These are phyloP conservation scores for Pardosa pseudoannulata DNA, from an alignment of 2,888 invertebrate genomes.

Conservation along the genomic window DNA sequence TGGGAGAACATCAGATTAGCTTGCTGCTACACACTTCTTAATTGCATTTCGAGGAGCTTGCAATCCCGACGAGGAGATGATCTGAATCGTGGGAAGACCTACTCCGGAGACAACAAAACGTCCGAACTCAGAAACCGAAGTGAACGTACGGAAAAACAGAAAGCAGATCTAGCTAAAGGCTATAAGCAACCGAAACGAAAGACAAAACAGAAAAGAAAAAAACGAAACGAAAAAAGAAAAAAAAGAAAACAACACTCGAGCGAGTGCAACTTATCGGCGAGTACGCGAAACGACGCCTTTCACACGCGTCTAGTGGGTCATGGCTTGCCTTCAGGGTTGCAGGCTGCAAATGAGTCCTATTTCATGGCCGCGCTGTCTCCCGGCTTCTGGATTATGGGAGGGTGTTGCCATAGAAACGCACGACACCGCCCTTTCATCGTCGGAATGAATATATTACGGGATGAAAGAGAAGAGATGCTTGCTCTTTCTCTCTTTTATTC, in stretches of 20 bases:
- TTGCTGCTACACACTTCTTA: too few species aligned
- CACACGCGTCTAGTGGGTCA: constrained; percentile 56
- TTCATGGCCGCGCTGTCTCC: constrained; percentile 37
- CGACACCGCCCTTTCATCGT: constrained; percentile 40
- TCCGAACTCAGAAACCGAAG: too few species aligned
- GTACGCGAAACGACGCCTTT: constrained; percentile 48
- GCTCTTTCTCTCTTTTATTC: constrained; percentile 8
- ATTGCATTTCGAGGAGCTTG: too few species aligned
- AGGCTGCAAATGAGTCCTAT: constrained; percentile 26
- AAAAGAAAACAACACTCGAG: background rate
- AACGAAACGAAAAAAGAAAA: constrained; percentile 13
- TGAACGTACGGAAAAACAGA: background rate
- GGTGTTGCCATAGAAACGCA: constrained; percentile 59
- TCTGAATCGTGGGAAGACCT: too few species aligned
- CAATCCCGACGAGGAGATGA: too few species aligned
- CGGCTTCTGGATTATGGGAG: constrained; percentile 34
- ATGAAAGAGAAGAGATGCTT: constrained; percentile 2
- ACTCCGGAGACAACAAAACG: too few species aligned
- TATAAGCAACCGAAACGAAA: background rate
- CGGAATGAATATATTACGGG: constrained; percentile 32
- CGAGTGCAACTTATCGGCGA: constrained; percentile 14
- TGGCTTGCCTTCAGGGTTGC: constrained; percentile 63
- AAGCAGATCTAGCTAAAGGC: constrained; percentile 26
- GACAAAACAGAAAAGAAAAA: background rate
- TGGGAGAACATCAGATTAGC: too few species aligned